Evolutionary conservation across 2,888 invertebrate species (phyloP).

Genomic region (Plebejus argus): DNA sequence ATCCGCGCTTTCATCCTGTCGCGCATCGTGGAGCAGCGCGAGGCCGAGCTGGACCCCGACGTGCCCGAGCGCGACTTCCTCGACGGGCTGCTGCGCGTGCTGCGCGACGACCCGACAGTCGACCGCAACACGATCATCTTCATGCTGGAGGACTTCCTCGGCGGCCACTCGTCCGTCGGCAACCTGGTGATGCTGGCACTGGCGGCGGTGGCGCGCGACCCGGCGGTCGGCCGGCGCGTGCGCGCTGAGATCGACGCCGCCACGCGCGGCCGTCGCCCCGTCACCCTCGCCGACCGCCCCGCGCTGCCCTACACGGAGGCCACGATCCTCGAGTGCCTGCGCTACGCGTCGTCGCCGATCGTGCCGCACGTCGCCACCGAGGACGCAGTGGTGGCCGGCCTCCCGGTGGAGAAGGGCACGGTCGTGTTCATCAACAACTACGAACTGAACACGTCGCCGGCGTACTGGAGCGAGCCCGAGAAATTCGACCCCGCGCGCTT

Average conservation of each 20-base stretch:
- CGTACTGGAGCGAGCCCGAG: slow-evolving; percentile 87
- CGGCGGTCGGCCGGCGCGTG: slow-evolving; percentile 83
- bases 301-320: slow-evolving; percentile 90
- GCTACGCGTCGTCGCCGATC: slow-evolving; percentile 92
- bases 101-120: slow-evolving; percentile 84
- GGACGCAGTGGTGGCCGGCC: slow-evolving; percentile 87
- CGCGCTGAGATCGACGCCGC: slow-evolving; percentile 85
- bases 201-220: slow-evolving; percentile 84
- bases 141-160: slow-evolving; percentile 92
- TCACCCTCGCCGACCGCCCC: slow-evolving; percentile 84
- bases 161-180: slow-evolving; percentile 93
- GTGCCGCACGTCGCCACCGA: slow-evolving; percentile 94
- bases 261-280: slow-evolving; percentile 78
- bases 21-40: slow-evolving; percentile 83
- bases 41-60: slow-evolving; percentile 79
- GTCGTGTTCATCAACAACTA: slow-evolving; percentile 92
- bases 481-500: slow-evolving; percentile 89
- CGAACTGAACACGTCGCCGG: slow-evolving; percentile 86
- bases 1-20: slow-evolving; percentile 88
- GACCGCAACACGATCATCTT: slow-evolving; percentile 89
- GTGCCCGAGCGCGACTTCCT: slow-evolving; percentile 88
- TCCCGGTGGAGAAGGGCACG: slow-evolving; percentile 87
- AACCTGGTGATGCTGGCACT: slow-evolving; percentile 90
- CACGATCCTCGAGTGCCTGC: slow-evolving; percentile 88
- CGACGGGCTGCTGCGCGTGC: slow-evolving; percentile 87